Conservation (phyloP, 1,140 invertebrate genomes). For the Diachasma alloeum region DNA sequence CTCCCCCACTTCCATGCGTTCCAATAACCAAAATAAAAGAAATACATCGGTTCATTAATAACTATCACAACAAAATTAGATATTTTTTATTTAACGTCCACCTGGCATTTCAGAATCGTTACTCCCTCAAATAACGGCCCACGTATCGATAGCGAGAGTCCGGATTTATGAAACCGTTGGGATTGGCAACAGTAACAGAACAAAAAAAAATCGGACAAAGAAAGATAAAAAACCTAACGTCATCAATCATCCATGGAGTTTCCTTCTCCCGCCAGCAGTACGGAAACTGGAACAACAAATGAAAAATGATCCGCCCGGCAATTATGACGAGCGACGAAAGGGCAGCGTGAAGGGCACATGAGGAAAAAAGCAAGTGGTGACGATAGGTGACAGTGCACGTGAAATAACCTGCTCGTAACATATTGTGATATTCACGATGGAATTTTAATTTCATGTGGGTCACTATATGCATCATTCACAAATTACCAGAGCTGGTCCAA, state of each 20-base stretch:
- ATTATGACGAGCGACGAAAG: conserved; percentile 46
- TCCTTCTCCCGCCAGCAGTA: conserved; percentile 36
- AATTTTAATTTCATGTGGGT: too few species aligned
- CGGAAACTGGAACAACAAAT: conserved; percentile 42
- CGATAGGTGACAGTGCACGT: not conserved
- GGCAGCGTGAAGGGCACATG: not conserved
- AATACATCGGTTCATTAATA: too few species aligned
- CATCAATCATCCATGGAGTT: conserved; percentile 49
- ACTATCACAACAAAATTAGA: too few species aligned
- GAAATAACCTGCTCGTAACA: not conserved
- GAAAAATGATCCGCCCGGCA: conserved; percentile 52
- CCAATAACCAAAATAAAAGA: too few species aligned
- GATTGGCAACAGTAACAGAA: not conserved
- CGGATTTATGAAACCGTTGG: conserved; percentile 46
- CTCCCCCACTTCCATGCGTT: too few species aligned
- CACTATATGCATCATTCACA: too few species aligned
- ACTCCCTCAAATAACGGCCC: conserved; percentile 23
- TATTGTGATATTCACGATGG: not conserved
- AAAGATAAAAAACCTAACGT: conserved; percentile 46
- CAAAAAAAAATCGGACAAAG: not conserved
- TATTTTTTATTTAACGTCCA: conserved; percentile 2
- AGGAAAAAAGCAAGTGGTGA: not conserved
- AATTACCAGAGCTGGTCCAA: too few species aligned
- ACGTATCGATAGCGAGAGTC: conserved; percentile 46
- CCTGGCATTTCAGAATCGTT: conserved; percentile 35